Conservation (phyloP, 2,797 vertebrate species). For the Lagothrix lagotricha region DNA sequence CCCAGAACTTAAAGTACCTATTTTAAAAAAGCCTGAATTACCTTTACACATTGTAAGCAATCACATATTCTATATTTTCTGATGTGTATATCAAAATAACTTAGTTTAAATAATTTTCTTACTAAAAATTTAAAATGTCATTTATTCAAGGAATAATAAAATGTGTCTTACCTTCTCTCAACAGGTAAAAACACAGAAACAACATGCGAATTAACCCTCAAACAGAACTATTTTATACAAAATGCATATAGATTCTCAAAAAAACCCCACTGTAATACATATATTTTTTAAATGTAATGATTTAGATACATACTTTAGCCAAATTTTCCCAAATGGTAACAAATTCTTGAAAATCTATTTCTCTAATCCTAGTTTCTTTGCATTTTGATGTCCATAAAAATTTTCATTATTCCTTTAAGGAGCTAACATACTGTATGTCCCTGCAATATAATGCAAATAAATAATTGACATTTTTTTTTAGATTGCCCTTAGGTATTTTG, state of each 20-base stretch:
- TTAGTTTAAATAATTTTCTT: not conserved
- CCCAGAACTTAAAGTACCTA: too few species aligned
- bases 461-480: not conserved
- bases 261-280: not conserved
- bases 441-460: not conserved
- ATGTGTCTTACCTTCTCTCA: not conserved
- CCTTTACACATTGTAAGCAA: not conserved
- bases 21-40: not conserved
- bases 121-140: not conserved
- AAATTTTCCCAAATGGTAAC: not conserved
- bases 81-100: not conserved
- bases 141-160: not conserved
- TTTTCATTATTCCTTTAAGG: not conserved
- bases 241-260: not conserved
- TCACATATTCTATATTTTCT: not conserved
- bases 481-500: not conserved
- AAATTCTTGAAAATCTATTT: not conserved
- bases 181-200: not conserved
- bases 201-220: not conserved
- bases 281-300: not conserved
- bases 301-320: not conserved
- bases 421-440: not conserved
- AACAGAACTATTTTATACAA: not conserved
- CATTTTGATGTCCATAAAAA: not conserved
- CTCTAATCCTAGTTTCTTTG: not conserved